These are phyloP conservation scores for Myanophis thanlyinensis DNA, from an alignment of 2,113 vertebrate species.

Conservation along the genomic window DNA sequence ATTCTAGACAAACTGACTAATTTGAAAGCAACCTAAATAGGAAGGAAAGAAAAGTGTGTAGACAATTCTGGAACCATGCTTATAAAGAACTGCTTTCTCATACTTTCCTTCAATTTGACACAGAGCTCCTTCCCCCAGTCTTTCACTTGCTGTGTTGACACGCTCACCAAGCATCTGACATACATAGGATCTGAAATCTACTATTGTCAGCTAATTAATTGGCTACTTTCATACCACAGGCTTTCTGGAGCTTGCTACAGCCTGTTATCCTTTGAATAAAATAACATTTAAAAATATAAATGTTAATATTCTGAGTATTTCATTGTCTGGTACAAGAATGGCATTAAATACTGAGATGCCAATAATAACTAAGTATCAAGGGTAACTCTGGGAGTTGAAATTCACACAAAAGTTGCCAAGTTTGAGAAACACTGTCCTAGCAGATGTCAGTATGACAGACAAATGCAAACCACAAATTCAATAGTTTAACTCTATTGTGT, in stretches of 20 bases:
- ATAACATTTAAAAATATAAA: neutral
- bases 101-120: neutral
- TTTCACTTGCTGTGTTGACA: neutral
- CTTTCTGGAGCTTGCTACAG: neutral
- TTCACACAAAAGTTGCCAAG: neutral
- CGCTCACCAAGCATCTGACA: neutral
- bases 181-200: neutral
- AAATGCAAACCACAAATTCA: neutral
- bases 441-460: neutral
- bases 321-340: neutral
- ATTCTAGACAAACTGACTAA: neutral
- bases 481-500: neutral
- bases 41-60: neutral
- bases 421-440: neutral
- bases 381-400: neutral
- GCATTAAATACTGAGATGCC: neutral
- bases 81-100: neutral
- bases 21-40: neutral
- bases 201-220: neutral
- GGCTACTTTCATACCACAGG: neutral
- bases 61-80: neutral
- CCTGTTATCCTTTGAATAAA: neutral
- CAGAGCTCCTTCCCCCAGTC: neutral
- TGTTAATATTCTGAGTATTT: neutral
- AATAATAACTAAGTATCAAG: neutral